Base-by-base conservation (phyloP, 2,888 invertebrate genomes). In the Nomada flava region DNA sequence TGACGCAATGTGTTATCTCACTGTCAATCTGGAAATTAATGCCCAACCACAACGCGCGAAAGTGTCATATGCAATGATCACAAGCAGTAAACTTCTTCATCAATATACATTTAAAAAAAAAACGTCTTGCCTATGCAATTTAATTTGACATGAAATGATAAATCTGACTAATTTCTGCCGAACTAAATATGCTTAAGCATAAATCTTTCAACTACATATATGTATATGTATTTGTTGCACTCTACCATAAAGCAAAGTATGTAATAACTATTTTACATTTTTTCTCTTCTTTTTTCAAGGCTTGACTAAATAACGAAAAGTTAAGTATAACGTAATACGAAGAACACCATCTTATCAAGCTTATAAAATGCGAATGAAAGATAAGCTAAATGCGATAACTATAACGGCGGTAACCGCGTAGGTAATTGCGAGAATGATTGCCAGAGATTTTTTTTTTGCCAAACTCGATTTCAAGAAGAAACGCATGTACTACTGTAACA, bases 1-100 rank as follows among this genome's bases (percentile, higher is more conserved):
- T 52, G 65, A 73, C 55, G 72, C 52, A 76, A 76, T 50, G 20
- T 18, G 23, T 72, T 76, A 76, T 76, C 76, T 59, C 65, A 73
- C 64, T 65, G 52, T 73, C 72, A 65, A 76, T 73, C 73, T 65
- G 42, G n/a, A 60, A 77, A 60, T 53, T 62, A 47, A 75, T 44
- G 69, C 26, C 15, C 63, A 9, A 42, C 71, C 36, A 53, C 42
- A 44, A 62, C 62, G 62, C 75, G 62, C 62, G 70, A 75, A 70
- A 75, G 60, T 75, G 47, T 70, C 69, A 60, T 26, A 23, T 20
- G 15, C 60, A 29, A 44, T 36, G 18, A 70, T 75, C 60, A 62
- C 44, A 18, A 69, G 23, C 69, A 20, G 44, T 23, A 29, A 75
- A 69, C 29, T 29, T 29, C 44, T 13, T 59, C 36, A 23, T 59